Evolutionary conservation across 2,888 invertebrate species (phyloP), one percentile per base, ranked within the genome.

Genomic region (Drosophila differens): DNA sequence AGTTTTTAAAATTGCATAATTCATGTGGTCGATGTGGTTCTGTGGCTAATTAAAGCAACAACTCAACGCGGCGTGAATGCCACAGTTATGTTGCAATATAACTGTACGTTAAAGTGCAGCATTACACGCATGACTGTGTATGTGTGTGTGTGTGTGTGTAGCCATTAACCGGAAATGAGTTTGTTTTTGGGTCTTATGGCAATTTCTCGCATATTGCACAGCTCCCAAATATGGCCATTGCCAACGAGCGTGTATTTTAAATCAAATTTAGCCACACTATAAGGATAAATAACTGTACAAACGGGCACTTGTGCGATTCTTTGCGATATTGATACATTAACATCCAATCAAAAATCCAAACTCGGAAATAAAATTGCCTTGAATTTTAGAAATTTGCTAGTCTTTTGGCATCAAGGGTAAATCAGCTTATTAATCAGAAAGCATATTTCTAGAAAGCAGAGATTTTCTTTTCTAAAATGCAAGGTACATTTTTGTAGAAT

Each of bases 11-110:
- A 70, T 70, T 76, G 59, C 72, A 85, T 81, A 85, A 89, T 89
- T 90, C 83, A 86, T 90, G 91, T 74, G 86, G 86, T 79, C 63
- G 47, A 47, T 79, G 85, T 70, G 89, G 90, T 58, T 85, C 64
- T 71, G 72, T 52, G 75, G 85, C 73, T 81, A 83, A 90, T 89
- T 89, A 78, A 89, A 90, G 85, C 70, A 74, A 69, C 75, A 77
- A 78, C 82, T 76, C 67, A 65, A 51, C 60, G 65, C 47, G 58
- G 54, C 19, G 32, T 44, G 35, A 39, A 25, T 61, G 39, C 39
- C 16, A 51, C 59, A 63, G 54, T 60, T 74, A 51, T 67, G 37
- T 47, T 69, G 37, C 12, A 47, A 37, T 9, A 49, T 52, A 30
- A n/a, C 32, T 10, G 25, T 16, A 58, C 25, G 49, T 58, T 75